Conservation (phyloP, 2,797 vertebrate species). For the Odontamblyopus lacepedii region DNA sequence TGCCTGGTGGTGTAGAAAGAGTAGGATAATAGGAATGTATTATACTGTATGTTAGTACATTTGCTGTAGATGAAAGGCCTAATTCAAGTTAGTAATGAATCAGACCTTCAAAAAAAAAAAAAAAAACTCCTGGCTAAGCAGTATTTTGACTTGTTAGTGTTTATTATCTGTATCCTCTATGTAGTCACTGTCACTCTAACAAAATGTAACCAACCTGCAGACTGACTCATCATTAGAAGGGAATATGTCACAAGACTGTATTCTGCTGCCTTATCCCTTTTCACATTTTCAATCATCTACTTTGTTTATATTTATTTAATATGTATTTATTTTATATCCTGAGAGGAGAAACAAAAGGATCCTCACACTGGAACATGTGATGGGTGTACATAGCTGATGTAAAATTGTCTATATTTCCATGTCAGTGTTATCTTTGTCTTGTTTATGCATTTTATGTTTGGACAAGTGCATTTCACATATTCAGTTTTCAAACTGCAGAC, state of each 20-base stretch:
- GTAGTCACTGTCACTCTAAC: constrained; percentile 77
- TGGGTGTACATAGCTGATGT: constrained; percentile 69
- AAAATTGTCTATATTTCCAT: constrained; percentile 60
- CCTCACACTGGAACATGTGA: constrained; percentile 50
- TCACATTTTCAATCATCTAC: constrained; percentile 12
- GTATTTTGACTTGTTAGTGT: constrained; percentile 79
- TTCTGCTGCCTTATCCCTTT: constrained; percentile 79
- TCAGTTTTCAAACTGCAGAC: constrained; percentile 36
- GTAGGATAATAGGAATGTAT: constrained; percentile 79
- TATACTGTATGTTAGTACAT: constrained; percentile 81
- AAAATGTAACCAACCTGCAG: constrained; percentile 74
- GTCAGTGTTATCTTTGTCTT: constrained; percentile 64
- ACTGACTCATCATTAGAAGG: constrained; percentile 69
- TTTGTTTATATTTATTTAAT: constrained; percentile 30
- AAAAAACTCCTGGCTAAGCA: constrained; percentile 57
- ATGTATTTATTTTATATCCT: constrained; percentile 45
- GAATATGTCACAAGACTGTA: constrained; percentile 68
- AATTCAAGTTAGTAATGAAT: constrained; percentile 72
- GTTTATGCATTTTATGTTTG: constrained; percentile 38
- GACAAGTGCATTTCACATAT: constrained; percentile 27
- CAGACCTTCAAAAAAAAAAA: constrained; percentile 61
- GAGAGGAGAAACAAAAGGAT: constrained; percentile 20
- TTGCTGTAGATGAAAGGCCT: constrained; percentile 74
- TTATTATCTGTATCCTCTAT: constrained; percentile 77
- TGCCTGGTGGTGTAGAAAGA: constrained; percentile 54